Percentiles rank a stretch among this genome's conserved stretches.
Conservation (phyloP, 2,113 vertebrate genomes). For the Typhlomys cinereus region DNA sequence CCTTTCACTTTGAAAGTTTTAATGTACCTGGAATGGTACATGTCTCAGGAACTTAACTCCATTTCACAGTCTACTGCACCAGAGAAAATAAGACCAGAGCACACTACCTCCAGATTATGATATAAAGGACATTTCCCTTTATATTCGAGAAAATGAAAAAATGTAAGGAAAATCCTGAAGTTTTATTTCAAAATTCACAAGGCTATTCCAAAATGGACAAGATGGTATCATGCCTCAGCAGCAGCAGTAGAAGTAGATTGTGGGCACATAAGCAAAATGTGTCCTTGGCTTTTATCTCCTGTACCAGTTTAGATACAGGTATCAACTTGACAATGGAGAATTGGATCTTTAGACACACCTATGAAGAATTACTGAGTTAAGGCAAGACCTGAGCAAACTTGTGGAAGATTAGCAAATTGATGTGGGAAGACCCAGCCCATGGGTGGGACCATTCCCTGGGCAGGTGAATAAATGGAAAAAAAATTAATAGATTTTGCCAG, state of each 20-base stretch:
- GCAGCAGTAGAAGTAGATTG: not conserved
- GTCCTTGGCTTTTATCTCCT: too few species aligned
- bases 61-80: not conserved
- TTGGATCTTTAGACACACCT: too few species aligned
- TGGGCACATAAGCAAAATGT: not conserved
- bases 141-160: not conserved
- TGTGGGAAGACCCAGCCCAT: too few species aligned
- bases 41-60: not conserved
- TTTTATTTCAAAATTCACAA: not conserved
- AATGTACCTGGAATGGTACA: rapidly evolving
- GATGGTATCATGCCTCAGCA: not conserved
- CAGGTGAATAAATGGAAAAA: too few species aligned
- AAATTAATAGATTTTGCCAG: too few species aligned
- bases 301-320: too few species aligned
- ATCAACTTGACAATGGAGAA: too few species aligned
- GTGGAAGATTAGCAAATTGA: too few species aligned
- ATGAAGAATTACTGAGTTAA: too few species aligned
- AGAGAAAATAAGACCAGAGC: not conserved
- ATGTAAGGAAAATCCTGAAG: not conserved
- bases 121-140: not conserved
- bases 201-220: not conserved
- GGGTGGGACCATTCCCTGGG: too few species aligned
- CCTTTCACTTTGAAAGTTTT: not conserved
- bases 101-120: not conserved
- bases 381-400: too few species aligned